Evolutionary conservation across 2,113 vertebrate genomes (phyloP), one percentile per base, ranked within the genome.

Genomic region (Cygnus atratus): DNA sequence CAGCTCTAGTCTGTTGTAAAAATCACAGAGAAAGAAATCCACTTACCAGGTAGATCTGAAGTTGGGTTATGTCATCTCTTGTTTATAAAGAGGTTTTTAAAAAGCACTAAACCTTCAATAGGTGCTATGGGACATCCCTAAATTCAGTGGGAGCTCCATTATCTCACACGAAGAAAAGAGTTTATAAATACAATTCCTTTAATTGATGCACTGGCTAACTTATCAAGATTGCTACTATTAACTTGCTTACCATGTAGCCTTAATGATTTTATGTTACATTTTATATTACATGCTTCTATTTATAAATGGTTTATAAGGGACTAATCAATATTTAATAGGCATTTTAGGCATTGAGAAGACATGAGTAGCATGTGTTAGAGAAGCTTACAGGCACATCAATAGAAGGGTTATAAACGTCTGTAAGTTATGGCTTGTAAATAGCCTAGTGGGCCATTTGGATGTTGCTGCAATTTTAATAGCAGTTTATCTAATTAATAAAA

Each of bases 251-350:
- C 76, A 5, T 79, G 83, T 21, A 91, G 90, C 73, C 76, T 84
- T 90, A 87, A 96, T 72, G 89, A 93, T 84, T 92, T 92, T 20
- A 62, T 74, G 87, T 81, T 95, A 78, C 78, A 65, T 81, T 95
- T 83, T 95, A 35, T 82, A 87, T 84, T 92, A 68, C 89, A 65
- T n/a, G 73, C 41, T 71, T 72, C 88, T 87, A 78, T 90, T 94
- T 92, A 81, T 84, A 84, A 96, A 94, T 75, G 68, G 80, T 70
- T 95, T 95, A 81, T 90, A 72, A 84, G 80, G 68, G 46, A 22
- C 46, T 61, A 79, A 96, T 97, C 88, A 87, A 93, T 94, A 88
- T 78, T 87, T 84, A 92, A 94, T 68, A 91, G 86, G 54, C 50
- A 78, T 88, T 93, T 86, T 57, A 88, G 88, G 70, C 9, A 83